Conservation (phyloP, 64 coral and sea anemone species). For the Stylophora pistillata region DNA sequence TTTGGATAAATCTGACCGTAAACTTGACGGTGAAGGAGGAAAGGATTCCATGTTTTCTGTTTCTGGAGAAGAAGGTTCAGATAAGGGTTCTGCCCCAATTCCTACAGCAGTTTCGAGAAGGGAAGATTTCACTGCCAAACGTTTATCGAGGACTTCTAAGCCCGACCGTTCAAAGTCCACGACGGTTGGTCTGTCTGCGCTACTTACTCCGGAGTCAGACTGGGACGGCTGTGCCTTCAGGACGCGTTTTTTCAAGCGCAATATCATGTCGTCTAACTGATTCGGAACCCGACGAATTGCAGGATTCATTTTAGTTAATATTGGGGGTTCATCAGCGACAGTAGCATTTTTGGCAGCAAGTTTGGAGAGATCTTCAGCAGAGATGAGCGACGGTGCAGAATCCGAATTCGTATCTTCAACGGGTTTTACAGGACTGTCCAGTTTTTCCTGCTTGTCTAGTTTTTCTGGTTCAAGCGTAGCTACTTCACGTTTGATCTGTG, state of each 20-base stretch:
- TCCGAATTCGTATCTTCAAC: slow-evolving; percentile 1
- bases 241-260: slow-evolving; percentile 59
- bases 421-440: neutral
- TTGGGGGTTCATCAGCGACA: slow-evolving; percentile 74
- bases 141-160: neutral
- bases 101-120: slow-evolving; percentile 25
- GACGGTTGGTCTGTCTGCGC: neutral
- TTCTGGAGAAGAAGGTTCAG: slow-evolving; percentile 60
- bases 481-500: neutral
- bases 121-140: neutral
- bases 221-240: slow-evolving; percentile 1
- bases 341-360: slow-evolving; percentile 66
- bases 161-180: slow-evolving; percentile 11
- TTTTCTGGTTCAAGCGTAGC: neutral
- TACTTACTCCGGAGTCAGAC: slow-evolving; percentile 18
- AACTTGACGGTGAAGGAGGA: slow-evolving; percentile 50
- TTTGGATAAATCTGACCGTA: slow-evolving; percentile 54
- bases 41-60: slow-evolving; percentile 61
- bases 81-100: slow-evolving; percentile 33
- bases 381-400: slow-evolving; percentile 67
- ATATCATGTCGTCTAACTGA: slow-evolving; percentile 69
- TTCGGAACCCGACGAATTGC: slow-evolving; percentile 9
- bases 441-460: slow-evolving; percentile 3
- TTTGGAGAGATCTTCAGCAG: slow-evolving; percentile 86
- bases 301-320: slow-evolving; percentile 74